Base-by-base conservation (phyloP, 1,140 invertebrate genomes). In the Anthonomus grandis region DNA sequence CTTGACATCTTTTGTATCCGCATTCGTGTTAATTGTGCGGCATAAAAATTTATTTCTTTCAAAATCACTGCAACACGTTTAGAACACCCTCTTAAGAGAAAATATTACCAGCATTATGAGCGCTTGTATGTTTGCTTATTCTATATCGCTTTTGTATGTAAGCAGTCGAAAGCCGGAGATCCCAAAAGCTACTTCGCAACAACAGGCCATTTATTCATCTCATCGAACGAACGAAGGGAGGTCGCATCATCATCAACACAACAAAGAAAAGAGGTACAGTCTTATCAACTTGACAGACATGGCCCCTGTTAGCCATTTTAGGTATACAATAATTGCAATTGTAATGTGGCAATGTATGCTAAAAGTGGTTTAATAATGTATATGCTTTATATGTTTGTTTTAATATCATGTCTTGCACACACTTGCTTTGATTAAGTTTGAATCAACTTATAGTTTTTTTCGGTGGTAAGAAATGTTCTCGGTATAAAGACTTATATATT, bases 181-280 rank as follows among this genome's bases (percentile, higher is more conserved):
- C 3, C 3, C 54, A 4, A 56, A 56, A 31, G 12, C 25, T 42
- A 23, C 24, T 1, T 10, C 9, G 18, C 55, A 57, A 22, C 39
- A 15, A 27, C 23, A 19, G 12, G 15, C 23, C 18, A 17, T 44
- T 44, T 46, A 51, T 53, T 52, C 51, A 4, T 51, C 47, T 36
- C 50, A 58, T 12, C 41, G 52, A n/a, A 27, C 52, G 10, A 22
- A 23, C 4, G 52, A 45, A 31, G 52, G 42, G 17, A 37, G 52
- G 13, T 18, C 22, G 44, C 67, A 37, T 31, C 69, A 58, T 65
- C 70, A 27, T 64, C 72, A 64, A 66, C 79, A 69, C 59, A 76
- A 76, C 63, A 81, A 78, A 44, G 77, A 82, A 34, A 87, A 86
- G 66, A 76, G 84, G 22, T 83, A 86, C 60, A 86, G 84, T 73